Base-by-base conservation (phyloP, 2,113 vertebrate genomes). In the Xenopus laevis region DNA sequence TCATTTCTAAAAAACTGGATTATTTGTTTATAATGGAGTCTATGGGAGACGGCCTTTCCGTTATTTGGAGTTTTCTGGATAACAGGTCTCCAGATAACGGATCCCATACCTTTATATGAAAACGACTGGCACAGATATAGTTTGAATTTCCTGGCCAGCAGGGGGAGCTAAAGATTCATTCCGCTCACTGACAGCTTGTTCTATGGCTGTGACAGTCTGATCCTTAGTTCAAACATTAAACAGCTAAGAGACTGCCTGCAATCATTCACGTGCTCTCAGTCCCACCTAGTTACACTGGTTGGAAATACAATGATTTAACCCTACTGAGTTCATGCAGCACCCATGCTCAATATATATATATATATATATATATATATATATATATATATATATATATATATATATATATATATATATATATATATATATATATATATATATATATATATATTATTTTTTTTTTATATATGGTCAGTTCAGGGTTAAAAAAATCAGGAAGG, bases 151-250 rank as follows among this genome's bases (percentile, higher is more conserved):
- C 44, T 9, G 59, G 79, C 83, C 96, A 91, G 95, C 89, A 95
- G 94, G 91, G 94, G 96, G 94, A 87, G 90, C 92, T 90, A 90
- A 86, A 85, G 93, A 80, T 83, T 92, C 92, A 75, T 61, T 52
- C 10, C 53, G 64, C 45, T 1, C 3, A 71, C 33, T 68, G 55
- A 21, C 3, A 60, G 40, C 57, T 52, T 18, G 13, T 60, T 6
- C 23, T 68, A 27, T 46, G 67, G 52, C 40, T 20, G 33, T 45
- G 76, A 61, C 70, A 63, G 71, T 58, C 65, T 66, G 52, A 68
- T 82, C 77, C 71, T 64, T 71, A 52, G 66, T 55, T 57, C 55
- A 46, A 74, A 83, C 82, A 79, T 83, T 81, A 82, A 77, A 82
- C 74, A 77, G 72, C 80, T 79, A 55, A 65, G 61, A 68, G 82